A percentile compares a stretch with the other conserved stretches of the same genome.
phyloP scores from a whole-genome alignment of 2,113 vertebrate species.

The Caracal caracal region DNA sequence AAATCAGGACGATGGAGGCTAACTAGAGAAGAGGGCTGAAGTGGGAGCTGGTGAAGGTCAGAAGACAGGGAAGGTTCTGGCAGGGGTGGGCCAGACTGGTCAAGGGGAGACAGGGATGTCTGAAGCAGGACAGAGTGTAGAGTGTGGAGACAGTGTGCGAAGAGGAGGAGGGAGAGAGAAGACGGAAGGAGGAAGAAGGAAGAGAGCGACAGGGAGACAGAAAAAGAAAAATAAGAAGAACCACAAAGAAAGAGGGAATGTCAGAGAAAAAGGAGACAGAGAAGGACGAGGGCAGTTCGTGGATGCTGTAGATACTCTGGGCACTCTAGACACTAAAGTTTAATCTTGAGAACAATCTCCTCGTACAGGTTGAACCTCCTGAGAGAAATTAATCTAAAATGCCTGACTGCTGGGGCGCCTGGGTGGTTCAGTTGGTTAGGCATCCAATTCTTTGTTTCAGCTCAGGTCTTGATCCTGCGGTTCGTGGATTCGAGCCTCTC shows the following conservation, averaged over 20 bases:
- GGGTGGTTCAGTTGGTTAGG: no score
- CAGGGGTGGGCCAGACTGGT: not conserved
- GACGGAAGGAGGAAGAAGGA: not conserved
- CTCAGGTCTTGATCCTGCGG: no score
- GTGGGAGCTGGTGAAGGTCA: not conserved
- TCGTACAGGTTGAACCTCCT: not conserved
- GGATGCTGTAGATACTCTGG: not conserved
- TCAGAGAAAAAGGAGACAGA: not conserved
- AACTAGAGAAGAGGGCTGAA: not conserved
- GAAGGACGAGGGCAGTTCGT: not conserved
- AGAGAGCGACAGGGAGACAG: not conserved
- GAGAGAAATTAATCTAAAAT: not conserved
- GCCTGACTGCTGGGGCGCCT: not conserved
- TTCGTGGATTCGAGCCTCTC: no score
- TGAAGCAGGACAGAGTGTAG: not conserved
- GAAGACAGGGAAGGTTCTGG: not conserved
- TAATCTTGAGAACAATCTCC: not conserved
- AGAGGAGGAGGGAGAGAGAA: no score
- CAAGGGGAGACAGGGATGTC: not conserved
- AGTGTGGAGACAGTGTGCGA: not conserved
- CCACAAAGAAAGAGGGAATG: not conserved
- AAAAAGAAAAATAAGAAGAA: not conserved
- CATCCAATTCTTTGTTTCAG: no score
- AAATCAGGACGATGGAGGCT: not conserved
- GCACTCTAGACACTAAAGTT: not conserved